Percentiles rank a stretch among this genome's conserved stretches.
These are phyloP conservation scores for Noctua pronuba DNA, from an alignment of 2,888 invertebrate genomes.

Conservation along the genomic window DNA sequence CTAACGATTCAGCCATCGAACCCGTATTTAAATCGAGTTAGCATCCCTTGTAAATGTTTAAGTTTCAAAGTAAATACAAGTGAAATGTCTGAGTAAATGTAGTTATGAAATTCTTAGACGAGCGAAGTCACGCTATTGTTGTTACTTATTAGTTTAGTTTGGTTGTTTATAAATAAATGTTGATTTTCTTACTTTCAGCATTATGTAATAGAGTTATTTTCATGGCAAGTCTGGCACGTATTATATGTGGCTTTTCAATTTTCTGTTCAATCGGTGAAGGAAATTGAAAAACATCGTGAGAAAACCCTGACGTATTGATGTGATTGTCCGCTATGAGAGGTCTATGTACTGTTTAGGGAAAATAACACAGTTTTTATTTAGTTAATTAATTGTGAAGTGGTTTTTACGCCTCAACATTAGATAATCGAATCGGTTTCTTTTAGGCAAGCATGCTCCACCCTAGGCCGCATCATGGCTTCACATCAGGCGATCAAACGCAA, in stretches of 20 bases:
- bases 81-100: slow-evolving; percentile 42
- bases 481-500: neutral
- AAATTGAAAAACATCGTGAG: slow-evolving; percentile 22
- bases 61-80: slow-evolving; percentile 49
- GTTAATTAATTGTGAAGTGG: neutral
- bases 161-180: slow-evolving; percentile 9
- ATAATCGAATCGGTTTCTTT: neutral
- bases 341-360: neutral
- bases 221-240: neutral
- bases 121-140: slow-evolving; percentile 4
- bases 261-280: slow-evolving; percentile 4
- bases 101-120: slow-evolving; percentile 33
- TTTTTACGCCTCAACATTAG: slow-evolving; percentile 4
- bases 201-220: slow-evolving; percentile 18
- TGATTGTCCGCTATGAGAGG: neutral
- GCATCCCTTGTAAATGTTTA: slow-evolving; percentile 35
- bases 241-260: neutral
- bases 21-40: slow-evolving; percentile 57
- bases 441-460: neutral
- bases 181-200: slow-evolving; percentile 19
- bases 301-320: neutral
- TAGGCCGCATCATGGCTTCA: neutral
- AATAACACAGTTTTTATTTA: neutral
- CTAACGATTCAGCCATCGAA: slow-evolving; percentile 57
- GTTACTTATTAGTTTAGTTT: slow-evolving; percentile 27